Conservation (phyloP, 2,888 invertebrate species). For the Mythimna pallens region DNA sequence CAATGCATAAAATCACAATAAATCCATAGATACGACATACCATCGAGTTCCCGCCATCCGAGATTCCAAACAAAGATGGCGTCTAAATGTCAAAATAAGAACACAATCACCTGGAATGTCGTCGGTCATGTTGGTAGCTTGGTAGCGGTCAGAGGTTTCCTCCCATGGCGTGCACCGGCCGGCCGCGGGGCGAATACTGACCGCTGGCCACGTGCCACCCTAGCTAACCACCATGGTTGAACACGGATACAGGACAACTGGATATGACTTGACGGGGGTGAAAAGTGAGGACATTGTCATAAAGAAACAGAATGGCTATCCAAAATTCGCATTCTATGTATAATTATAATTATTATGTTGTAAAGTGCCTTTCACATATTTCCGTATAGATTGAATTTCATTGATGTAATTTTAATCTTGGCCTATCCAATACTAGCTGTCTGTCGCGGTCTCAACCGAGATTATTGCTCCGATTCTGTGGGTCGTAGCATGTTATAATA, state of each 20-base stretch:
- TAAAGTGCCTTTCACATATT: too few relatives aligned
- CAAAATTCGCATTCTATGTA: neutral
- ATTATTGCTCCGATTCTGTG: too few relatives aligned
- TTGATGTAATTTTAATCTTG: neutral
- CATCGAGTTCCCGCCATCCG: slow-evolving; percentile 18
- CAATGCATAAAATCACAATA: slow-evolving; percentile 24
- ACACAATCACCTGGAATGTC: slow-evolving; percentile 86
- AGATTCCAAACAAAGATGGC: slow-evolving; percentile 23
- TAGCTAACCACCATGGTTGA: slow-evolving; percentile 68
- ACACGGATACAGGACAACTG: slow-evolving; percentile 67
- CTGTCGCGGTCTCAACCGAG: too few relatives aligned
- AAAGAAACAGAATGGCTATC: too few relatives aligned
- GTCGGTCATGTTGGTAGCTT: slow-evolving; percentile 71
- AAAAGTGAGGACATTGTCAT: neutral
- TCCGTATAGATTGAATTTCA: too few relatives aligned
- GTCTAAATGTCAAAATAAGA: slow-evolving; percentile 50
- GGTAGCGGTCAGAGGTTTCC: slow-evolving; percentile 55
- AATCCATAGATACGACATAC: slow-evolving; percentile 17
- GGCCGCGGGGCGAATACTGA: slow-evolving; percentile 86
- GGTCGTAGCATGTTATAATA: too few relatives aligned
- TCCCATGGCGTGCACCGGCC: slow-evolving; percentile 77
- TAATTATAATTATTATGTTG: neutral
- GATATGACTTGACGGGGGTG: slow-evolving; percentile 50
- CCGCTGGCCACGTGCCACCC: slow-evolving; percentile 81
- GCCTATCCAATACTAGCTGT: neutral